These are phyloP conservation scores for Temnothorax longispinosus DNA, from an alignment of 1,140 invertebrate genomes.

Conservation along the genomic window DNA sequence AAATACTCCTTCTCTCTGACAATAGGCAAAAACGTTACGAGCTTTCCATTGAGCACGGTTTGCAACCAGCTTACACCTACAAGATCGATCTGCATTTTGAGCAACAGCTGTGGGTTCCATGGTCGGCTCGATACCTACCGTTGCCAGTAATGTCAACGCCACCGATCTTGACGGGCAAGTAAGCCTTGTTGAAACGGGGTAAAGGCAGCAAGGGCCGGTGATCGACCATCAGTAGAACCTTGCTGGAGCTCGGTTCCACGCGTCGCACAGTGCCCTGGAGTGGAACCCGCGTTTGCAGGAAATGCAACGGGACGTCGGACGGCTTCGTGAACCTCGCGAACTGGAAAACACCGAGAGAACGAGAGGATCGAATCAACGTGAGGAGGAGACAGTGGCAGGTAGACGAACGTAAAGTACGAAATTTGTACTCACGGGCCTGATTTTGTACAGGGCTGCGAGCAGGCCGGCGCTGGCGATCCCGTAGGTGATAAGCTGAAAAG, in stretches of 20 bases:
- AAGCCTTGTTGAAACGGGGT: conserved; percentile 77
- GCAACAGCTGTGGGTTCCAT: background rate
- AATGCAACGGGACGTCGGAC: conserved; percentile 84
- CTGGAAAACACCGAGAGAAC: conserved; percentile 70
- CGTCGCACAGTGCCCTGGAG: conserved; percentile 82
- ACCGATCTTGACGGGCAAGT: conserved; percentile 86
- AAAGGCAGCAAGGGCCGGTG: conserved; percentile 85
- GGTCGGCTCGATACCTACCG: conserved; percentile 75
- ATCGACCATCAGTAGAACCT: conserved; percentile 84
- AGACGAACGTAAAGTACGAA: background rate
- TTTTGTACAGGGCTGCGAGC: conserved; percentile 84
- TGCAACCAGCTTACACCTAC: conserved; percentile 86
- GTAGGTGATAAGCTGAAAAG: conserved; percentile 84
- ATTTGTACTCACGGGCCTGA: conserved; percentile 84
- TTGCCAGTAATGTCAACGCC: conserved; percentile 84
- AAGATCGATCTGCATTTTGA: conserved; percentile 45
- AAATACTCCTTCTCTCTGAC: conserved; percentile 81
- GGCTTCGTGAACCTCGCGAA: conserved; percentile 85
- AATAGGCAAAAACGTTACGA: conserved; percentile 84
- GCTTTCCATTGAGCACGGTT: conserved; percentile 81
- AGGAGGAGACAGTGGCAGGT: background rate
- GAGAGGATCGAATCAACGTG: background rate
- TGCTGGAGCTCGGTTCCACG: conserved; percentile 84
- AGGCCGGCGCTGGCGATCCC: conserved; percentile 85
- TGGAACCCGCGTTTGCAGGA: conserved; percentile 82